Evolutionary conservation across 2,797 vertebrate genomes (phyloP).

Genomic region (Ciconia nigra): DNA sequence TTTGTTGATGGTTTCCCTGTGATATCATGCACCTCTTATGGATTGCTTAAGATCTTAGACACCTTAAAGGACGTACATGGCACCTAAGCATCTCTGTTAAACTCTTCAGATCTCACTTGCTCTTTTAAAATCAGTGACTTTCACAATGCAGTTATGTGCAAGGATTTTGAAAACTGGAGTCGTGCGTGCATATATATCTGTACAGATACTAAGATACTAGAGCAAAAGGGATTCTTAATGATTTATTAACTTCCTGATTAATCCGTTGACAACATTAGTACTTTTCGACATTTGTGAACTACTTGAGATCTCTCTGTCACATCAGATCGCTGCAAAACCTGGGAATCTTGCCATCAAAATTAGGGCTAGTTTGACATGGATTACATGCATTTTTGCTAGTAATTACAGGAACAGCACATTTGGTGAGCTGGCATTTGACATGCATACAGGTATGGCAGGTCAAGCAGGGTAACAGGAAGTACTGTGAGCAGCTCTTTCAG

Average conservation of each 20-base stretch:
- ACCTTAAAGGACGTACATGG: neutral
- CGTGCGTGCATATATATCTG: neutral
- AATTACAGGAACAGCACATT: constrained; percentile 8
- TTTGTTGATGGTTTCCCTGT: neutral
- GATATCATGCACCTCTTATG: neutral
- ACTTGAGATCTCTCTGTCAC: neutral
- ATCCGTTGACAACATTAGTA: neutral
- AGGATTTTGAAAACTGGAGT: neutral
- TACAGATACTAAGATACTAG: neutral
- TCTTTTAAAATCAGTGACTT: neutral
- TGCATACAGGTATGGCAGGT: neutral
- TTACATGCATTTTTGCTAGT: neutral
- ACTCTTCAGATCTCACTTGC: neutral
- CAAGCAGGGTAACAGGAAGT: constrained; percentile 4
- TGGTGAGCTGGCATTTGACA: neutral
- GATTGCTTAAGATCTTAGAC: neutral
- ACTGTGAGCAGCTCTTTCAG: neutral
- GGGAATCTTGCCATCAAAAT: neutral
- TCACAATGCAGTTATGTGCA: neutral
- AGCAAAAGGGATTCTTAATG: neutral
- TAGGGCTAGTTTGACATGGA: neutral
- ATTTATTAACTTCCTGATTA: neutral
- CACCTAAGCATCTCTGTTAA: neutral
- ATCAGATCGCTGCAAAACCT: neutral
- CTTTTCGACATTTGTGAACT: neutral